Base-by-base conservation (phyloP, 2,888 invertebrate genomes). In the Drepanosiphum platanoidis region DNA sequence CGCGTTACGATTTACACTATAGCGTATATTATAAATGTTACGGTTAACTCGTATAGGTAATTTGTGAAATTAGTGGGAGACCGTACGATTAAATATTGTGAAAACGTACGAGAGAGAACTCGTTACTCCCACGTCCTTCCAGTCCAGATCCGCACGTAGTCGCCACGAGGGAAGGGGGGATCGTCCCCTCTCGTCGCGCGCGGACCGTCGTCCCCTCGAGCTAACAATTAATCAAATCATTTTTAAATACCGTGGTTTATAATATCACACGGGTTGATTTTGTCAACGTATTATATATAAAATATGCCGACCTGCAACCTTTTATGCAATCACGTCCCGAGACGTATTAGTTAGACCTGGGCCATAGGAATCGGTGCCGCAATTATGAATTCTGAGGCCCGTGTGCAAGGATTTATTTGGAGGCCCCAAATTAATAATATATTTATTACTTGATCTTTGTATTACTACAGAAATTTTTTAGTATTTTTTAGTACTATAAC, bases 221-320 rank as follows among this genome's bases (percentile, higher is more conserved):
- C 32, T 75, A 36, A 52, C n/a, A 58, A 58, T 75, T 58, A 75
- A 75, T 58, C 27, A 27, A 61, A 61, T 61, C 11, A 22, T 61
- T 27, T 27, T 61, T 75, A 75, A 75, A 75, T 75, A 58, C n/a
- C 58, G 34, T 58, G n/a, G 75, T 58, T 75, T 58, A 22, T 34
- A 58, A 27, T 34, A 58, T n/a, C 18, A 74, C 58, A n/a, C 58
- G 58, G 75, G 75, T 75, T 75, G 58, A 27, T 75, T 52, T 74
- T 4, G 52, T 52, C 13, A 75, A 58, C 52, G 30, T 30, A 36
- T 30, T 72, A 30, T 46, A 27, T 9, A 42, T 1, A 42, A 52
- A 5, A 52, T 18, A 0, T 22, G 52, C 46, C 22, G 22, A 18
- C 22, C 4, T 52, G 2, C 3, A 52, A 52, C 4, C 52, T 18